phyloP scores from a whole-genome alignment of 2,113 vertebrate species.

The Benitochromis conjunctus region DNA sequence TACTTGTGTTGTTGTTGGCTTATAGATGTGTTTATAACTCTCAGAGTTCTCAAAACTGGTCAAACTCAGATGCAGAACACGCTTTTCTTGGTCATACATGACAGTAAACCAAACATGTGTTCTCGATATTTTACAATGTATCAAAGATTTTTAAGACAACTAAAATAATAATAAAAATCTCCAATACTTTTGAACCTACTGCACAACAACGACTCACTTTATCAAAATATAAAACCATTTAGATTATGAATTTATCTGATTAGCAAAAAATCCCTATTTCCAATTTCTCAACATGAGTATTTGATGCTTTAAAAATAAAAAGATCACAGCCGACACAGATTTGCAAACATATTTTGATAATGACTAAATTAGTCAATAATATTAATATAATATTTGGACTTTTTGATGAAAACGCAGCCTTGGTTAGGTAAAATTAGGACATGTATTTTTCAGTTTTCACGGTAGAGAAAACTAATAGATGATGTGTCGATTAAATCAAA shows the following conservation, averaged over 20 bases:
- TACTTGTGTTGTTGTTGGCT: background rate
- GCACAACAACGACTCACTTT: background rate
- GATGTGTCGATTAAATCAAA: background rate
- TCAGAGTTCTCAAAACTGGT: background rate
- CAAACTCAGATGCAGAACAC: background rate
- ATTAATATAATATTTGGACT: background rate
- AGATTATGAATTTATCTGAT: fast-evolving
- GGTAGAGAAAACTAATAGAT: background rate
- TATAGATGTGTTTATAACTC: background rate
- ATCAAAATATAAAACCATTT: background rate
- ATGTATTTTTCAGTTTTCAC: background rate
- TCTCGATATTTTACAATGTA: background rate
- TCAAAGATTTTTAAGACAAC: background rate
- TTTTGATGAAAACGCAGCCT: background rate
- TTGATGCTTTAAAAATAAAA: background rate
- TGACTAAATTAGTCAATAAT: background rate
- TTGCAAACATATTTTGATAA: background rate
- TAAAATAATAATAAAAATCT: background rate
- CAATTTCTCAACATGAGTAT: background rate
- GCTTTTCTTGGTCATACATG: background rate
- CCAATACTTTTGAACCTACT: background rate
- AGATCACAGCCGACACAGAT: background rate
- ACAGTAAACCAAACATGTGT: background rate
- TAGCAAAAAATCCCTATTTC: background rate
- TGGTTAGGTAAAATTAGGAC: background rate